Conservation (phyloP, 2,888 invertebrate species). For the Limnephilus auricula region DNA sequence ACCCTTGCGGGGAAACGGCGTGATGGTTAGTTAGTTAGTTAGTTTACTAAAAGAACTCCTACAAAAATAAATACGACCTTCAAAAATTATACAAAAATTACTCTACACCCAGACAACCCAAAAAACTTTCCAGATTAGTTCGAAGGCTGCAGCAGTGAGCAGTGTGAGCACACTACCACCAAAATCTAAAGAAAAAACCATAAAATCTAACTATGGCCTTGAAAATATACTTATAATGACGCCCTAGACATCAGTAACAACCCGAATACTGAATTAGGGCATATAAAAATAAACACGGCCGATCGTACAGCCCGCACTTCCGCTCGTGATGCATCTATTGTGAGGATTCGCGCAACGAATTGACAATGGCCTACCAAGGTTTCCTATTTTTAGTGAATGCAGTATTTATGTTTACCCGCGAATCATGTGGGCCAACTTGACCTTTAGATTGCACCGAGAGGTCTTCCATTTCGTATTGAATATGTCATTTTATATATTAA, state of each 20-base stretch:
- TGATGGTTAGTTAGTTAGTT: no score
- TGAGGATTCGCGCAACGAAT: conserved; percentile 47
- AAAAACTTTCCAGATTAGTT: neutral
- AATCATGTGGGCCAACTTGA: conserved; percentile 53
- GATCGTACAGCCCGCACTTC: conserved; percentile 17
- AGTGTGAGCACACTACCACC: neutral
- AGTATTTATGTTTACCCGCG: conserved; percentile 42
- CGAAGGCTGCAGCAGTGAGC: neutral
- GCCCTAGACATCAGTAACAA: neutral
- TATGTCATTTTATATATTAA: neutral
- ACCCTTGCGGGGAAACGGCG: no score
- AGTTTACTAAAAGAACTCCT: no score
- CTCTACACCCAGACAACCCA: neutral
- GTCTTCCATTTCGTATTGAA: neutral
- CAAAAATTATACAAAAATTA: no score
- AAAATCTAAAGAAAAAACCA: neutral
- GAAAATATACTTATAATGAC: neutral
- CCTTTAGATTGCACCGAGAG: conserved; percentile 45
- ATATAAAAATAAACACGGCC: neutral
- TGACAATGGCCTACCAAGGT: conserved; percentile 40
- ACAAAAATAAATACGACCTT: no score
- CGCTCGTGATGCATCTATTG: conserved; percentile 31
- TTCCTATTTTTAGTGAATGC: conserved; percentile 43
- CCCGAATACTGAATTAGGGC: neutral
- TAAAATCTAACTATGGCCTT: neutral